Conservation (phyloP, 1,140 invertebrate genomes). For the Lutraria rhynchaena region DNA sequence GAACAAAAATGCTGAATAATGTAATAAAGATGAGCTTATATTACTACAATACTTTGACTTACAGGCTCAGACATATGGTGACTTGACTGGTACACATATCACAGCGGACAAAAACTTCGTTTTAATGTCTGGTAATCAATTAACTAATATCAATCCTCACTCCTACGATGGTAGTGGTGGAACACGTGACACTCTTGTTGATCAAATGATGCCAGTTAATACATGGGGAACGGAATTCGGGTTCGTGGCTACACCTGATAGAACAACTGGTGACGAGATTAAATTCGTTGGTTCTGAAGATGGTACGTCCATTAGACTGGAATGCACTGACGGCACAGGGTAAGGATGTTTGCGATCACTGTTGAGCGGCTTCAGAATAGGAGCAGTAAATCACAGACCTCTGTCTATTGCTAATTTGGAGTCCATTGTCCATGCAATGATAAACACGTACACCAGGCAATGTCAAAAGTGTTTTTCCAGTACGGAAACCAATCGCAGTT, state of each 20-base stretch:
- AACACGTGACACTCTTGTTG: conserved; percentile 11
- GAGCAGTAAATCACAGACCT: too few species aligned
- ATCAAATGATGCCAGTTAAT: conserved; percentile 61
- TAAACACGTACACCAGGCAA: too few species aligned
- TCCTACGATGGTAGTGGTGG: conserved; percentile 47
- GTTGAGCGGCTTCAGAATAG: too few species aligned
- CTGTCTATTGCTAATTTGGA: too few species aligned
- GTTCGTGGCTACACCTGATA: conserved; percentile 64
- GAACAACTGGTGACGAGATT: conserved; percentile 68
- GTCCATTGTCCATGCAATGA: too few species aligned
- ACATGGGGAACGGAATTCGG: conserved; percentile 73
- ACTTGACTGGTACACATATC: conserved; percentile 72
- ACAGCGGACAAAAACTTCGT: conserved; percentile 65
- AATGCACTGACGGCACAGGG: conserved; percentile 5
- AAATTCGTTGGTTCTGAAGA: conserved; percentile 68
- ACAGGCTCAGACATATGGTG: conserved; percentile 54
- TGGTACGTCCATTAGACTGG: conserved; percentile 54
- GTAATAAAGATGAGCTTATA: too few species aligned
- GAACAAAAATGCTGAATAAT: too few species aligned
- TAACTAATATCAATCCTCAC: conserved; percentile 55
- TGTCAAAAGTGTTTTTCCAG: too few species aligned
- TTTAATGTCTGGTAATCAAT: conserved; percentile 71
- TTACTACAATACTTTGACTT: background rate
- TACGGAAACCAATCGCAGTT: too few species aligned
- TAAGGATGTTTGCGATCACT: too few species aligned